phyloP scores from a whole-genome alignment of 2,888 invertebrate species.

The Tortricodes alternella region DNA sequence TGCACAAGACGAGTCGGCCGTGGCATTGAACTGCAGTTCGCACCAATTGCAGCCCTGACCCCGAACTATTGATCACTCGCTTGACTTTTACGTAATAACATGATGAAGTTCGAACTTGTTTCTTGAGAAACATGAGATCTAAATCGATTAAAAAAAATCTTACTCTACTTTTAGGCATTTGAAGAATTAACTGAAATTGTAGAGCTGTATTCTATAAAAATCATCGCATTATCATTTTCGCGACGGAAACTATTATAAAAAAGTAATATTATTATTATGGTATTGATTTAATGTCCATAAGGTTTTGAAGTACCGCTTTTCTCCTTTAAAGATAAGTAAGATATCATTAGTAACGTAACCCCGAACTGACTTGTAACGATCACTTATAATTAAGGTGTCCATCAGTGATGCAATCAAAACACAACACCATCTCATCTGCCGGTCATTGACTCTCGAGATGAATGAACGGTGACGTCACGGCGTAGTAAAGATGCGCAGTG shows the following conservation, averaged over 20 bases:
- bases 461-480: slow-evolving; percentile 41
- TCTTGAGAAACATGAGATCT: not conserved
- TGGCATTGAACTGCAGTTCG: slow-evolving; percentile 58
- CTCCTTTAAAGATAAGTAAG: too few relatives aligned
- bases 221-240: too few relatives aligned
- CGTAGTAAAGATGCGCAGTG: slow-evolving; percentile 33
- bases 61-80: slow-evolving; percentile 15
- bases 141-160: too few relatives aligned
- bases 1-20: slow-evolving; percentile 40
- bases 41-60: slow-evolving; percentile 41
- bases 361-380: not conserved
- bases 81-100: slow-evolving; percentile 11
- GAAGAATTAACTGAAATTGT: too few relatives aligned
- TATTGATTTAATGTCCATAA: too few relatives aligned
- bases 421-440: slow-evolving; percentile 20
- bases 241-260: too few relatives aligned
- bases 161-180: too few relatives aligned
- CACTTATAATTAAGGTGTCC: slow-evolving; percentile 23
- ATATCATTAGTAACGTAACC: not conserved
- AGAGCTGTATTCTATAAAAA: too few relatives aligned
- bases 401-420: slow-evolving; percentile 23
- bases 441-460: slow-evolving; percentile 40
- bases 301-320: too few relatives aligned
- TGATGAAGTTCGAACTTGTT: not conserved
- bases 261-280: too few relatives aligned